Evolutionary conservation across 2,888 invertebrate genomes (phyloP), one percentile per base, ranked within the genome.

Genomic region (Palloptera scutellata): DNA sequence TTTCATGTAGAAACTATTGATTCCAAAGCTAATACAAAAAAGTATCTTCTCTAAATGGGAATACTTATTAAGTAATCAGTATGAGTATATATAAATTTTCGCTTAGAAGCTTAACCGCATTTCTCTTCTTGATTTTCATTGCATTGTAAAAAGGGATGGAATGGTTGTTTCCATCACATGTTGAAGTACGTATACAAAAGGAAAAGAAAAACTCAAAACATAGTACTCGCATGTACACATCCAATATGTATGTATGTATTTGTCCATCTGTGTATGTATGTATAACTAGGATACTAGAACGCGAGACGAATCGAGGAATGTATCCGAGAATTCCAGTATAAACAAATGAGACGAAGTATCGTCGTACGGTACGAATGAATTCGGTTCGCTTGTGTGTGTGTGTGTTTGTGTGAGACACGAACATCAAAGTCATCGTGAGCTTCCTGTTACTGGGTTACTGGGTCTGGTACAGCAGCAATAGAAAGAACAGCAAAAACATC

Each of bases 391-490:
- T 13, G 41, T 48, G 40, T 17, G 45, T 10, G 53, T 62, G 42
- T 15, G 43, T 42, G 41, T 15, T 12, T 55, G 57, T 57, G 54
- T 54, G 17, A 15, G 1, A 20, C 57, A 13, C 60, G 64, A 64
- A 54, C 4, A 51, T n/a, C 40, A 42, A 65, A 42, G 51, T 66
- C 62, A 52, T 60, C 55, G 45, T 59, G 58, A 52, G 20, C 59
- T 6, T 53, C 20, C 30, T 30, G 30, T 70, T 66, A 68, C 64
- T 70, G 58, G 70, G 68, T 70, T 70, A 70, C 66, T 70, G 62
- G 68, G 67, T 69, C 67, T 58, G 45, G 12, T 62, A 58, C n/a
- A 40, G 12, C 63, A 43, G 41, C 15, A 30, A 62, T 12, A 30
- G 30, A 30, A 41, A 48, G 12, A 60, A 61, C 43, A 48, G 42